A percentile compares a stretch with the other conserved stretches of the same genome.
phyloP scores from a whole-genome alignment of 2,888 invertebrate genomes.

The Trisateles emortualis region DNA sequence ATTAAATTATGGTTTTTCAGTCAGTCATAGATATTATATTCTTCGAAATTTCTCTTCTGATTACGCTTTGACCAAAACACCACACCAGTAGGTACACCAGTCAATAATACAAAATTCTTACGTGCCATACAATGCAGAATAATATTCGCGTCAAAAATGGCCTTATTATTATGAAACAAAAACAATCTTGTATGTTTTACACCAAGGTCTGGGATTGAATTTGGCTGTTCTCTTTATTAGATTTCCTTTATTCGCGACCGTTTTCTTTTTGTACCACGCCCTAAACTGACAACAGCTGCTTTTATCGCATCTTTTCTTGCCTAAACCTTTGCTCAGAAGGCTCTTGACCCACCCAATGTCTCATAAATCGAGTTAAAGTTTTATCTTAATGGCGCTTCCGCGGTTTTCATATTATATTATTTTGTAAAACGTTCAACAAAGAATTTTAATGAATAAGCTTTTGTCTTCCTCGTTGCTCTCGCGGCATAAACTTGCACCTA shows the following conservation, averaged over 20 bases:
- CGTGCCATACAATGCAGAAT: no score
- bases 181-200: no score
- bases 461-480: constrained; percentile 6
- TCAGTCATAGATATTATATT: no score
- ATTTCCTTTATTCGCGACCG: background rate
- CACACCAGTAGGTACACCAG: no score
- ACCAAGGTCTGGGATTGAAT: no score
- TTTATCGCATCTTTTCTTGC: constrained; percentile 32
- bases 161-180: no score
- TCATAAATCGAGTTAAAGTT: constrained; percentile 44
- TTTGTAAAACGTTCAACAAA: constrained; percentile 24
- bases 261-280: background rate
- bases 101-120: no score
- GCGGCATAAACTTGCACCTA: background rate
- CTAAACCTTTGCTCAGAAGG: constrained; percentile 25
- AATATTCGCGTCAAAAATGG: no score
- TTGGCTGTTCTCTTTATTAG: background rate
- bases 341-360: constrained; percentile 37
- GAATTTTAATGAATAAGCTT: constrained; percentile 43
- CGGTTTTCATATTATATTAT: constrained; percentile 35
- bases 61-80: no score
- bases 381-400: constrained; percentile 40
- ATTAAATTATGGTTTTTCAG: no score
- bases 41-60: no score
- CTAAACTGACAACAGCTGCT: constrained; percentile 24